Base-by-base conservation (phyloP, 2,888 invertebrate genomes). In the Drosophila mettleri region DNA sequence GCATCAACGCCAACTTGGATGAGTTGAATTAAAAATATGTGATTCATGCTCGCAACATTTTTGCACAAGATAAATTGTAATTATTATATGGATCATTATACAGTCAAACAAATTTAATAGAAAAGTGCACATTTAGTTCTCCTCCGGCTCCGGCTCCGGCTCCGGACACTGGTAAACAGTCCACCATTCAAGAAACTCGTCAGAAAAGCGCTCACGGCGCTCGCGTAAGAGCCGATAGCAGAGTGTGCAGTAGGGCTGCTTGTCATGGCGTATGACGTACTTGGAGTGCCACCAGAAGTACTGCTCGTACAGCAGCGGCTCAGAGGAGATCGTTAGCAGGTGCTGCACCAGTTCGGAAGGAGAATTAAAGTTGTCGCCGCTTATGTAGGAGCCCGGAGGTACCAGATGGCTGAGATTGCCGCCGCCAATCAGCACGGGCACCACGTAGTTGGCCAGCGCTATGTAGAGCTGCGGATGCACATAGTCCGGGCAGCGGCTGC, bases 341-440 rank as follows among this genome's bases (percentile, higher is more conserved):
- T 94, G 94, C 3, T 90, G 82, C 0, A 94, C 94, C 57, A 95
- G 91, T 8, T 93, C 91, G 92, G 90, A 4, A 93, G 93, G 53
- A 1, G 93, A 91, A 2, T 91, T 86, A 77, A 94, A 95, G 71
- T 94, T 93, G 61, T 94, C 92, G 16, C 94, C 94, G 85, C 94
- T 93, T 48, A 95, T 94, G 89, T 93, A 95, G 2, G 94, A 94
- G 51, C 93, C 87, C 1, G 93, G 93, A 0, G 95, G 95, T 0
- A 94, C 93, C 29, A 93, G 93, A 0, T 91, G 79, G 48, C 83
- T 91, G 80, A 95, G 94, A 86, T 95, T 94, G 33, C 93, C 93
- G 24, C 94, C 94, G 5, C 95, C 94, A 92, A 94, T 94, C 18
- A 94, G 94, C 3, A 95, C 93, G 0, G 95, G 95, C 27, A 95